Evolutionary conservation across 2,888 invertebrate genomes (phyloP), one percentile per base, ranked within the genome.

Genomic region (Spodoptera picta): DNA sequence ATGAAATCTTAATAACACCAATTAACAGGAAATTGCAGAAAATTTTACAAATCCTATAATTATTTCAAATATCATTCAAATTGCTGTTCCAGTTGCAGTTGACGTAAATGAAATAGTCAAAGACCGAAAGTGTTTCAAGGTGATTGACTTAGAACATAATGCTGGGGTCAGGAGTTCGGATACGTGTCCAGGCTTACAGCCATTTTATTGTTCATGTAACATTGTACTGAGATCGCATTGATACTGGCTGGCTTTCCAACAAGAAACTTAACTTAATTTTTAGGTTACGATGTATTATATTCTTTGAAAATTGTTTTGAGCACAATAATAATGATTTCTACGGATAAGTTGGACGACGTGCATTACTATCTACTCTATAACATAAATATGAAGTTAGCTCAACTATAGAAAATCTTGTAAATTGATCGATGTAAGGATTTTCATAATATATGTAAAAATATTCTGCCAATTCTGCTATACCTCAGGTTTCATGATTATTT

Each of bases 111-210:
- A 80, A 80, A 77, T 74, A 82, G 80, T 83, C 79, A 80, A 79
- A 79, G 75, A 83, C 84, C 72, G 89, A 90, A 92, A 90, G 91
- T 92, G 86, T 91, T 90, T 90, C 91, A 91, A 91, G 92, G 92
- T 83, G 78, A 88, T 70, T 81, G 48, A 88, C 71, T 81, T 47
- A 63, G 77, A 75, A 79, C 79, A 82, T 80, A 80, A 78, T 65
- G 46, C 66, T 36, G 73, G 75, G 86, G 87, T 87, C 82, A 81
- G 80, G 81, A 87, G 90, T 87, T 89, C 87, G 86, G 71, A 72
- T 76, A 77, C 81, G 79, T 85, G 78, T 55, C 70, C 79, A 73
- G 67, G 68, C 72, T 80, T 75, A 63, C 50, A 43, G 58, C 31
- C 57, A 61, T 69, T 75, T 65, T 73, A 65, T 69, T 69, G 67